Percentiles rank a stretch among this genome's conserved stretches.
phyloP scores from a whole-genome alignment of 2,797 vertebrate species.

The Notamacropus eugenii region DNA sequence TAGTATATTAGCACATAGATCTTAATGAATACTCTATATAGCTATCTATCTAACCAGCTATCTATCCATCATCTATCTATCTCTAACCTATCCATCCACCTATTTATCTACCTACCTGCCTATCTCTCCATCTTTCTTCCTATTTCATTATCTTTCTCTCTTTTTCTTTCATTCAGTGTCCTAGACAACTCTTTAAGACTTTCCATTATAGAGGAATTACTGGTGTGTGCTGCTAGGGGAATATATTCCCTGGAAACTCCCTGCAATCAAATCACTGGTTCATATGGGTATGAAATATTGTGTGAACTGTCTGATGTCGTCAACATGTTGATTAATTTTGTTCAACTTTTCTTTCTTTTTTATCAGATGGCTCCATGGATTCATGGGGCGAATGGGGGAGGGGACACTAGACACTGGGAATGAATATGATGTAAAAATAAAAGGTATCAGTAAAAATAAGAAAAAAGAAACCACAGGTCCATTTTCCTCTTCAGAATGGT shows the following conservation, averaged over 20 bases:
- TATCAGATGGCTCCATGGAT: background rate
- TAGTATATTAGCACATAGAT: background rate
- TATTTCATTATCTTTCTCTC: background rate
- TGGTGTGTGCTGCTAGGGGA: background rate
- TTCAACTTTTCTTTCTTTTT: background rate
- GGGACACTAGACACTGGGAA: background rate
- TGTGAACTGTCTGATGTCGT: background rate
- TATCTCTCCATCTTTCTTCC: too few relatives aligned
- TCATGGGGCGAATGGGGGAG: background rate
- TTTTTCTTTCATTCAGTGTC: background rate
- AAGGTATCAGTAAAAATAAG: background rate
- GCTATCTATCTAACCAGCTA: too few relatives aligned
- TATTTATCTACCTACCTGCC: too few relatives aligned
- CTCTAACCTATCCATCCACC: too few relatives aligned
- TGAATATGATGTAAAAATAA: background rate
- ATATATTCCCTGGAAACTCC: background rate
- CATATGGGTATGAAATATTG: background rate
- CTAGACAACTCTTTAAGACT: background rate
- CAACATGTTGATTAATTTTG: background rate
- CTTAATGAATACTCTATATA: background rate
- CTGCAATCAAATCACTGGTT: background rate
- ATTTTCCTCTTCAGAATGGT: background rate
- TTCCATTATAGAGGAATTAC: background rate
- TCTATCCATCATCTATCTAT: too few relatives aligned
- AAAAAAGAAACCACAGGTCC: background rate